Evolutionary conservation across 2,113 vertebrate species (phyloP).

Genomic region (Sander vitreus): DNA sequence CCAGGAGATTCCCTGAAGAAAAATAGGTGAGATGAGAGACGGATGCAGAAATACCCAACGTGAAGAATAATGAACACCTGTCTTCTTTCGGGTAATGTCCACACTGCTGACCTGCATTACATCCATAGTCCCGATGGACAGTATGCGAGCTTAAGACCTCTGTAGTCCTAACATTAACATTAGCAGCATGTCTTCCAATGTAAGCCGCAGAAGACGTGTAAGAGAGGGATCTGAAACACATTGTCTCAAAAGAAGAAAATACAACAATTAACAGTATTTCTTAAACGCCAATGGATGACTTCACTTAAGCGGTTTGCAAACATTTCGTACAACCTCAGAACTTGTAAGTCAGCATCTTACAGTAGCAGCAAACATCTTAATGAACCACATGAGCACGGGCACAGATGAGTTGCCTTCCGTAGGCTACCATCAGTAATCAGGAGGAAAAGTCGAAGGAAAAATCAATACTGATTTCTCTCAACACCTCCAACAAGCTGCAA

Average conservation of each 20-base stretch:
- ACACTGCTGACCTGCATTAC: background rate
- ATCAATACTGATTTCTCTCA: constrained; percentile 26
- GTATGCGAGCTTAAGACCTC: background rate
- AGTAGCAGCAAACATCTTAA: background rate
- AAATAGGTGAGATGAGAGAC: background rate
- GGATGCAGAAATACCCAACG: background rate
- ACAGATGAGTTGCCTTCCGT: constrained; percentile 21
- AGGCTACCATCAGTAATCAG: constrained; percentile 19
- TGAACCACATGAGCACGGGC: background rate
- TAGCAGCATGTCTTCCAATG: background rate
- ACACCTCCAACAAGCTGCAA: constrained; percentile 8
- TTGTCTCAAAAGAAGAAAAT: background rate
- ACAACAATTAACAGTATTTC: no score
- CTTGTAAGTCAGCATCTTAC: background rate
- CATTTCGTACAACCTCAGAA: background rate
- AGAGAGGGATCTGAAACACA: background rate
- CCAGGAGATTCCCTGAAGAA: background rate
- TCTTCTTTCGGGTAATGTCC: background rate
- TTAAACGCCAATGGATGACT: background rate
- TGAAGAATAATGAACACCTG: background rate
- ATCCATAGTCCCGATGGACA: background rate
- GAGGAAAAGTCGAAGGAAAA: constrained; percentile 22
- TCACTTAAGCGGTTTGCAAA: background rate
- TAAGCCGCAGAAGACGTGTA: background rate
- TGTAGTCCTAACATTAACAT: background rate